Percentiles rank a stretch among this genome's conserved stretches.
phyloP scores from a whole-genome alignment of 2,797 vertebrate species.

The Molossus alvarezi region DNA sequence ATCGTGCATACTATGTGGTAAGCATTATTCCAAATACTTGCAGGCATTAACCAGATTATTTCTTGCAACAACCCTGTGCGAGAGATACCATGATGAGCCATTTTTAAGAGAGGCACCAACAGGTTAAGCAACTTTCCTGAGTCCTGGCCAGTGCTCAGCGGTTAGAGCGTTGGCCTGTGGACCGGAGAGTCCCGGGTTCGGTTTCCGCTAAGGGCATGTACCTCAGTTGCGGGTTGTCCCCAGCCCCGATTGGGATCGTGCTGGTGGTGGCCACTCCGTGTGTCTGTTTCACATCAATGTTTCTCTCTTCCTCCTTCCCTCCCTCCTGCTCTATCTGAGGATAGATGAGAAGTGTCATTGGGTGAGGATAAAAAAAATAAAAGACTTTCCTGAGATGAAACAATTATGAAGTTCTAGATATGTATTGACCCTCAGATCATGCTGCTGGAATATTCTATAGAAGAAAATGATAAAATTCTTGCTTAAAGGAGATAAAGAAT shows the following conservation, averaged over 20 bases:
- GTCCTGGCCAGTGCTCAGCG: too few species aligned
- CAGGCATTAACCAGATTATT: background rate
- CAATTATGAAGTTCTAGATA: slow-evolving; percentile 3
- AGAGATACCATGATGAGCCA: background rate
- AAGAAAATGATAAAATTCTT: slow-evolving; percentile 33
- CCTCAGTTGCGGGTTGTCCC: too few species aligned
- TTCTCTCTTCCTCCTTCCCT: too few species aligned
- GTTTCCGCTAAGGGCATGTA: too few species aligned
- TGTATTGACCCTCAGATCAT: background rate
- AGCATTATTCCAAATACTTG: background rate
- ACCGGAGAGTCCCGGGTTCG: too few species aligned
- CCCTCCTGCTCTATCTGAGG: too few species aligned
- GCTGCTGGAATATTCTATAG: background rate
- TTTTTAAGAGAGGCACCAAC: background rate
- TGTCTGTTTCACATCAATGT: too few species aligned
- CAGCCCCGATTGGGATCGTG: too few species aligned
- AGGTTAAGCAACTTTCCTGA: slow-evolving; percentile 19
- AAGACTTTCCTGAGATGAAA: background rate
- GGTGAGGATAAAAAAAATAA: too few species aligned
- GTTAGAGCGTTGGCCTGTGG: too few species aligned
- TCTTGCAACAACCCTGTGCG: background rate
- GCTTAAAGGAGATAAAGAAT: background rate
- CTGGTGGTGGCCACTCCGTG: too few species aligned
- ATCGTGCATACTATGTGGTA: background rate
- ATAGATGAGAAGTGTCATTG: too few species aligned